Percentiles rank a stretch among this genome's conserved stretches.
phyloP scores from a whole-genome alignment of 1,140 invertebrate species.

The Bombus sylvicola region DNA sequence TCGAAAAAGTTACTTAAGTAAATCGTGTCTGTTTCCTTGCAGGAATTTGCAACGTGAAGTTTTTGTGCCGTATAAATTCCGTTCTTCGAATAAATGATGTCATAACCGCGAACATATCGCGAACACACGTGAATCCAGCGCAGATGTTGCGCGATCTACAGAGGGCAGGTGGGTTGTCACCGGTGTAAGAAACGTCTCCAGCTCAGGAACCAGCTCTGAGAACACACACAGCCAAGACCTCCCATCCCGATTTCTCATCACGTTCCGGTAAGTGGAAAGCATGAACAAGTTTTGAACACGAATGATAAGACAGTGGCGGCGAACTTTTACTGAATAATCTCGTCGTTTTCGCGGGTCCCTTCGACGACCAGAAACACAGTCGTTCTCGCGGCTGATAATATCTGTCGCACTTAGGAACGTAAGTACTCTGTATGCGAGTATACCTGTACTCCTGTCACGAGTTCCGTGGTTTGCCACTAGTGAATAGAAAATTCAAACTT shows the following conservation, averaged over 20 bases:
- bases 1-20: background rate
- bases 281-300: constrained; percentile 49
- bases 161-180: constrained; percentile 28
- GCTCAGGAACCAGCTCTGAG: background rate
- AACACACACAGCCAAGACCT: constrained; percentile 15
- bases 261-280: constrained; percentile 63
- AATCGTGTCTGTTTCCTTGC: constrained; percentile 1
- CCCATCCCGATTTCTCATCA: constrained; percentile 62
- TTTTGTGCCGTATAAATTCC: constrained; percentile 35
- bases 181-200: constrained; percentile 35
- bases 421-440: background rate
- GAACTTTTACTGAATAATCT: constrained; percentile 46
- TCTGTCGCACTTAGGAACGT: background rate
- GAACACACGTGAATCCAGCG: constrained; percentile 3
- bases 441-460: no score
- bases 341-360: background rate
- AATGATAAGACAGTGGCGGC: constrained; percentile 28
- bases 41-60: background rate
- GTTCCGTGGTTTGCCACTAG: background rate
- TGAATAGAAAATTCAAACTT: constrained; percentile 13
- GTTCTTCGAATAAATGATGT: constrained; percentile 35
- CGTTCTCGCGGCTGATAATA: background rate
- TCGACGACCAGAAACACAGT: background rate
- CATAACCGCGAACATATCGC: constrained; percentile 29
- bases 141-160: constrained; percentile 16